Base-by-base conservation (phyloP, 1,140 invertebrate species). In the Leptinotarsa defecta region DNA sequence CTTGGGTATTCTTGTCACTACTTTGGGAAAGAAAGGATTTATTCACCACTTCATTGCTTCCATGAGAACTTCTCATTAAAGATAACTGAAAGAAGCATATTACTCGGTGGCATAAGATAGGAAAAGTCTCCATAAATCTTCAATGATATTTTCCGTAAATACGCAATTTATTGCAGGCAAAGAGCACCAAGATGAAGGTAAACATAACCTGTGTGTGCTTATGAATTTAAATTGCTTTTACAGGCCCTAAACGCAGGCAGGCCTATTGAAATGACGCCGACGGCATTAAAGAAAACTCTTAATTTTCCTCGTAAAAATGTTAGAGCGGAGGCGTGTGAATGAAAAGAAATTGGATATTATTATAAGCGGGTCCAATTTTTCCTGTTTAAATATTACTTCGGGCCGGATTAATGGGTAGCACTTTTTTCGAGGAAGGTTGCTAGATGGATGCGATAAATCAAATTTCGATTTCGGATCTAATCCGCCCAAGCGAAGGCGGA, bases 281-380 rank as follows among this genome's bases (percentile, higher is more conserved):
- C 52, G 52, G 52, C 13, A 77, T 78, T 79, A 78, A 80, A 76
- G 77, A 78, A 71, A 81, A 81, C 79, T 81, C 79, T 81, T 81
- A 81, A 81, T 81, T 81, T 75, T 67, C 43, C 73, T 74, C 80
- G 79, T 80, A 80, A 81, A 74, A 77, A 80, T 76, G 76, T 79
- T 81, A 81, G 73, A 71, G 77, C 64, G 61, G 79, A 75, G 77
- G 71, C 81, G 81, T 81, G 81, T 72, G 79, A 75, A 77, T 74
- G 81, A 81, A 81, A 81, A 79, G 76, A 80, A 80, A 81, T 81
- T 81, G 79, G 76, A 80, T 79, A 81, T 81, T 79, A 81, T 81
- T 78, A 75, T 24, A 70, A 34, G 52, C 19, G 34, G 52, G 13
- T 57, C 52, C 15, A 19, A 57, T 57, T 57, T 57, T 57, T 57